Percentiles rank a stretch among this genome's conserved stretches.
phyloP scores from a whole-genome alignment of 2,113 vertebrate species.

The Dasyprocta punctata region DNA sequence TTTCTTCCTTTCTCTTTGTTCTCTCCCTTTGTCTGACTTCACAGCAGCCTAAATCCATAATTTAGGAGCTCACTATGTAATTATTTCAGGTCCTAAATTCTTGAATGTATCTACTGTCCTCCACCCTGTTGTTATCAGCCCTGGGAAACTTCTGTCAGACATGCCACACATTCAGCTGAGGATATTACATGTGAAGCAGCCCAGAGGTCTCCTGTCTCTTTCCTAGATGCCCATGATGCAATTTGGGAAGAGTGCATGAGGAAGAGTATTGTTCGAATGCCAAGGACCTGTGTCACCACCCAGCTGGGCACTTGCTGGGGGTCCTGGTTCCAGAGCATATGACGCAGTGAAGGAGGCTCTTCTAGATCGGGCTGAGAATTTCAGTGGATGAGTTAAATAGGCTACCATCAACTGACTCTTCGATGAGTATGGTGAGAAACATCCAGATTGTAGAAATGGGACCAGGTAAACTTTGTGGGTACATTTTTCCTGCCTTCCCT shows the following conservation, averaged over 20 bases:
- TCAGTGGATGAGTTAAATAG: constrained; percentile 57
- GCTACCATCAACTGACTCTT: constrained; percentile 61
- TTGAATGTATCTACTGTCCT: background rate
- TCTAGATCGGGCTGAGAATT: constrained; percentile 71
- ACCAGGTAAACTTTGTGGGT: accelerated
- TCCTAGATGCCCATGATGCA: background rate
- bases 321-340: constrained; percentile 60
- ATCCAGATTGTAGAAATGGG: no score
- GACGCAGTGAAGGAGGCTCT: constrained; percentile 71
- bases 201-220: no score
- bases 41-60: background rate
- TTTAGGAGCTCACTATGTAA: background rate
- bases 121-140: background rate
- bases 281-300: no score
- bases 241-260: background rate
- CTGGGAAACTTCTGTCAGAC: no score
- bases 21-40: background rate
- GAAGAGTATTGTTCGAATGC: accelerated
- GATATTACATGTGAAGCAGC: no score
- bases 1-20: background rate
- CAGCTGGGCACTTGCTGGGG: constrained; percentile 55
- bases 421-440: constrained; percentile 69
- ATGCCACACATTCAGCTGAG: background rate
- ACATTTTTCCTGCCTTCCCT: background rate
- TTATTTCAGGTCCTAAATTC: background rate